Evolutionary conservation across 2,797 vertebrate species (phyloP), one percentile per base, ranked within the genome.

Genomic region (Darevskia nairensis): DNA sequence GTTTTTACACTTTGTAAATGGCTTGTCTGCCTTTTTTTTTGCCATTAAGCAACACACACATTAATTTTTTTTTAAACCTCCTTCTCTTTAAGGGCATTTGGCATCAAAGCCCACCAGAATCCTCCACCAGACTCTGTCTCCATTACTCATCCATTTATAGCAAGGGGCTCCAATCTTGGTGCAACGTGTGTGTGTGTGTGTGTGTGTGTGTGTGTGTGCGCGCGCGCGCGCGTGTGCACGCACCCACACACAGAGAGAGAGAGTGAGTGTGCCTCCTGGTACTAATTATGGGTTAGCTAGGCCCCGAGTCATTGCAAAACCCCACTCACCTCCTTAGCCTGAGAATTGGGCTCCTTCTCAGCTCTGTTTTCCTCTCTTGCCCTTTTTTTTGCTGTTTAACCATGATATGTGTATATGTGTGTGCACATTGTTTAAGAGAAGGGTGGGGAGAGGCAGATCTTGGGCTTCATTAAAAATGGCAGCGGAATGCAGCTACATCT

Each of bases 241-340:
- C 55, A 64, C 41, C 46, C 32, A 41, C 74, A 72, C 82, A 46
- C 64, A 11, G n/a, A n/a, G n/a, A n/a, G n/a, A n/a, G n/a, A n/a
- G n/a, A 21, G n/a, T 59, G 78, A 50, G 46, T 50, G 46, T 29
- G 68, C n/a, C 17, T 83, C 81, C 59, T 89, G 82, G 76, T 78
- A 85, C 55, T 80, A 75, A 84, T 88, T 88, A 78, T 41, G 74
- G 87, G 61, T 83, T 78, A 59, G 75, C 81, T 78, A 71, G 74
- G 64, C 64, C 76, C 64, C 71, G 77, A 89, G 69, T 85, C 83
- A 85, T 85, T 41, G 13, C 29, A 61, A 41, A 46, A 21, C 13
- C 77, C 55, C 9, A 4, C 88, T 55, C 29, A 50, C 76, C 78
- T 50, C 55, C 46, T 4, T 39, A 32, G 46, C 82, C 66, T 23